These are phyloP conservation scores for Malurus melanocephalus DNA, from an alignment of 2,113 vertebrate genomes.

Conservation along the genomic window DNA sequence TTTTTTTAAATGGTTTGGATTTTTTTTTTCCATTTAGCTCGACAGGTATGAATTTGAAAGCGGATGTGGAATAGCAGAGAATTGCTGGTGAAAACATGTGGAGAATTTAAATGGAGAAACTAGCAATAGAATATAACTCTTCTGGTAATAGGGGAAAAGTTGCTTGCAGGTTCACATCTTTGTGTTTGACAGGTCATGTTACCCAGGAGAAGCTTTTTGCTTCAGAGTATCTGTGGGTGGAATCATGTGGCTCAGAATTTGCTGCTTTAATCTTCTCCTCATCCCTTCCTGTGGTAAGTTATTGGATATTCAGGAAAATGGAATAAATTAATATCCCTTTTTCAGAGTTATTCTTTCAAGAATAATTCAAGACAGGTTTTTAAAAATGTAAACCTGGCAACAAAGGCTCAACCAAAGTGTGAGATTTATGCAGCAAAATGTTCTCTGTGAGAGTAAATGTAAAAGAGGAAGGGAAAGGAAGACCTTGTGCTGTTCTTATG, in stretches of 20 bases:
- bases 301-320: not conserved
- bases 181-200: constrained; percentile 15
- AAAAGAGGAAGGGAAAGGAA: not conserved
- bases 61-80: not conserved
- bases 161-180: not conserved
- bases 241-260: not conserved
- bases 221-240: not conserved
- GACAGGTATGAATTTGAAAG: not conserved
- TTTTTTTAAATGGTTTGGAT: not conserved
- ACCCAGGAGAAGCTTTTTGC: not conserved
- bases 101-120: not conserved
- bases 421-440: not conserved
- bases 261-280: not conserved
- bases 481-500: not conserved
- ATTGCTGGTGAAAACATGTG: not conserved
- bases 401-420: not conserved
- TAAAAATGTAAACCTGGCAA: not conserved
- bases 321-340: not conserved
- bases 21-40: not conserved
- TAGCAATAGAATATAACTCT: not conserved
- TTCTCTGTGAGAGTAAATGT: not conserved
- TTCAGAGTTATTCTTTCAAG: not conserved
- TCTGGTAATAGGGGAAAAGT: not conserved
- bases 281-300: not conserved
- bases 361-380: not conserved